Evolutionary conservation across 2,113 vertebrate species (phyloP), one percentile per base, ranked within the genome.

Genomic region (Panthera leo): DNA sequence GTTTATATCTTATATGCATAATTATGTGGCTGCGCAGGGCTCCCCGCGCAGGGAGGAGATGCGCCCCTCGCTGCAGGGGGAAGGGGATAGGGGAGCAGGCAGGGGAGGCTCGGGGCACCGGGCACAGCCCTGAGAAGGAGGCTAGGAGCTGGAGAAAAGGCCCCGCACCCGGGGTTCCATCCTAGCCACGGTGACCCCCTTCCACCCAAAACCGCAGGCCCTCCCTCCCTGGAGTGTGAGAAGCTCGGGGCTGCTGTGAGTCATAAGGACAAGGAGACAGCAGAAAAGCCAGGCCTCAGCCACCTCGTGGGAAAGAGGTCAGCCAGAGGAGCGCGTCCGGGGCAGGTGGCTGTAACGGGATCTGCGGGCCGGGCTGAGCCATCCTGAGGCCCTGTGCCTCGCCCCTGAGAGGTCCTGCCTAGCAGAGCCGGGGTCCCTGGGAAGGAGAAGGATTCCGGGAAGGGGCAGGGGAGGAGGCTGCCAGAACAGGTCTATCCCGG

Each of bases 1-100:
- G 99, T 99, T 99, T 99, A 99, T 99, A 99, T 99, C 99, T 99
- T 99, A 99, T 99, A 99, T 99, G 99, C 99, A 99, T 99, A 99
- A 99, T 99, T 99, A 99, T 99, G 99, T 99, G 99, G 99, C 99
- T 99, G 99, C 99, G 99, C 99, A 99, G 99, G 99, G 99, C 99
- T 99, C 99, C 99, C 99, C 99, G 99, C 99, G 98, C 99, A 99
- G 99, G 98, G 98, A 99, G 98, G 98, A 96, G 97, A 99, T 98
- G 98, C 89, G 98, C 98, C 98, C 99, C 98, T 99, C 89, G 4
- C 98, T 97, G 98, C 98, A 98, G 98, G 98, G 98, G 96, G 95
- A 97, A 97, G 51, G 36, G 92, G 97, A 90, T 92, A 93, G 96
- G 98, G 98, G 97, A 95, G 97, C 73, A 86, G 94, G 97, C 96